These are phyloP conservation scores for Rhinolophus sinicus DNA, from an alignment of 2,113 vertebrate species.

Conservation along the genomic window DNA sequence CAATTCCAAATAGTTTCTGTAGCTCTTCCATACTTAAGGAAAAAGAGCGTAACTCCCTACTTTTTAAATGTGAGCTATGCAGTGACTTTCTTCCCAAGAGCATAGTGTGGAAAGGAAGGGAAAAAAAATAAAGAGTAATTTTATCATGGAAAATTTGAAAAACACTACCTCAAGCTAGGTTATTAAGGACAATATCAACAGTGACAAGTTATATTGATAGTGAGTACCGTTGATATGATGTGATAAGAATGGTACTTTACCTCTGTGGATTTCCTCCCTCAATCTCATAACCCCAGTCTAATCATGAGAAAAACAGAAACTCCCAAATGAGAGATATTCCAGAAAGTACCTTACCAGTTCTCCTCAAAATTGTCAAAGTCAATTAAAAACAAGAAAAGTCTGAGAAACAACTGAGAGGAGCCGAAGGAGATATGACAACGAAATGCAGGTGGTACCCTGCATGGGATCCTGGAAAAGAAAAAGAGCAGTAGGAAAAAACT, in stretches of 20 bases:
- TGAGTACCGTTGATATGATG: background rate
- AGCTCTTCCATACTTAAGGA: background rate
- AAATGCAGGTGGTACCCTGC: background rate
- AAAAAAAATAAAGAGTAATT: background rate
- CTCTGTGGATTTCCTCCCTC: background rate
- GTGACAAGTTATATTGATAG: background rate
- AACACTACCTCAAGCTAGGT: background rate
- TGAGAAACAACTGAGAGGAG: background rate
- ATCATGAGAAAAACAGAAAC: background rate
- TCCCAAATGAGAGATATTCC: background rate
- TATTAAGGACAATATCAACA: background rate
- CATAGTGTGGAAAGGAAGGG: background rate
- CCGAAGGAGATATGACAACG: background rate
- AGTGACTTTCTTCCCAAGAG: background rate
- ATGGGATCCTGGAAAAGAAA: background rate
- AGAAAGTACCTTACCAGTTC: background rate
- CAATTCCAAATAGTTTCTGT: background rate
- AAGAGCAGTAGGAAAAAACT: background rate
- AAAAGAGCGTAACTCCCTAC: background rate
- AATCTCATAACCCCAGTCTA: background rate
- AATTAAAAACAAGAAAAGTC: background rate
- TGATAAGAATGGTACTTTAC: background rate
- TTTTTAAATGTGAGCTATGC: background rate
- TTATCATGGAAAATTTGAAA: background rate
- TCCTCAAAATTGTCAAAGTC: background rate